Conservation (phyloP, 2,797 vertebrate species). For the Pipistrellus kuhlii region DNA sequence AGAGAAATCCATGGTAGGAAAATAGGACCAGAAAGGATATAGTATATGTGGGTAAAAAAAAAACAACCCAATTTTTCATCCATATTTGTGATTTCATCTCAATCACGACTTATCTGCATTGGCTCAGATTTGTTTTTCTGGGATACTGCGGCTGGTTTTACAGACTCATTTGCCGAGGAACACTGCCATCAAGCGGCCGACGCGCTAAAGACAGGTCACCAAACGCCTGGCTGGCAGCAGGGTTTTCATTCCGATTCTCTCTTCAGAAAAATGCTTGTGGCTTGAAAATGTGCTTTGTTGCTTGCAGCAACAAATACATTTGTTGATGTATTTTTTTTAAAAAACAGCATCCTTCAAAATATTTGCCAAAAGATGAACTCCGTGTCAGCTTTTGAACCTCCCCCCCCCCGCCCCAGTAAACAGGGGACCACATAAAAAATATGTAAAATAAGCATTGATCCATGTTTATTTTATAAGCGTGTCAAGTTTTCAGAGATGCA, state of each 20-base stretch:
- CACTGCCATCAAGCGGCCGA: conserved; percentile 73
- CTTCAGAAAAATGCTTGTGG: neutral
- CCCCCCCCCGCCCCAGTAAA: neutral
- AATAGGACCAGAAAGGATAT: conserved; percentile 53
- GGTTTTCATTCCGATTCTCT: conserved; percentile 16
- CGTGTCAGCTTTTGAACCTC: neutral
- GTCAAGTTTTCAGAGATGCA: neutral
- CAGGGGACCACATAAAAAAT: neutral
- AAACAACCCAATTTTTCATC: neutral
- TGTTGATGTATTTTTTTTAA: conserved; percentile 21
- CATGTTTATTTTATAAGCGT: neutral
- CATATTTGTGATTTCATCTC: conserved; percentile 68
- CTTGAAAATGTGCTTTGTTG: conserved; percentile 19
- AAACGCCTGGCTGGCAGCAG: rapidly evolving
- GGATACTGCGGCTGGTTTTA: neutral
- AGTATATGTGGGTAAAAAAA: neutral
- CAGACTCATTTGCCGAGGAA: conserved; percentile 64
- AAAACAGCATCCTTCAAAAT: neutral
- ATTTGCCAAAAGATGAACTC: neutral
- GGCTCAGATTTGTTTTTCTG: neutral
- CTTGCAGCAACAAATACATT: neutral
- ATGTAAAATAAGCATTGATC: neutral
- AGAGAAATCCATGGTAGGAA: conserved; percentile 36
- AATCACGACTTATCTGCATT: conserved; percentile 66
- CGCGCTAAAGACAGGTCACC: neutral